phyloP scores from a whole-genome alignment of 1,140 invertebrate species.

The Drosophila bipectinata region DNA sequence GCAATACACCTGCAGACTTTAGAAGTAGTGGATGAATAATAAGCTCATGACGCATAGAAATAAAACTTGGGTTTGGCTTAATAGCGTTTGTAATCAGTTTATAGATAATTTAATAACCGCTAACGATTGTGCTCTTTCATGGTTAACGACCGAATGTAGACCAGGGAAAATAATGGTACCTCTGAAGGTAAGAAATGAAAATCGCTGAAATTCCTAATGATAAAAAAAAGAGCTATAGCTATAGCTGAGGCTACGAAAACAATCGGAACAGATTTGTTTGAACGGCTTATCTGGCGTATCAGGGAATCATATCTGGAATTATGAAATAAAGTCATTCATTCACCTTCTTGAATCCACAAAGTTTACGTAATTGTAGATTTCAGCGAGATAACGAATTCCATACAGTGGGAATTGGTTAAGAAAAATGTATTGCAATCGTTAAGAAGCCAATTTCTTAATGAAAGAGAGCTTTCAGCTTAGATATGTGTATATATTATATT shows the following conservation, averaged over 20 bases:
- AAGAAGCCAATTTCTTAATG: no score
- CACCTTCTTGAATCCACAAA: slow-evolving; percentile 17
- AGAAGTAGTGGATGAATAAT: slow-evolving; percentile 17
- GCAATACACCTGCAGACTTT: neutral
- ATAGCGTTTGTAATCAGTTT: slow-evolving; percentile 64
- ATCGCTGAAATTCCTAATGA: neutral
- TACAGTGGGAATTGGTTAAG: neutral
- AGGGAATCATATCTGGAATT: slow-evolving; percentile 36
- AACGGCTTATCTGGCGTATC: slow-evolving; percentile 31
- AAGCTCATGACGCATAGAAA: slow-evolving; percentile 26
- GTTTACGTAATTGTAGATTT: slow-evolving; percentile 35
- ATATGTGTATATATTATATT: neutral
- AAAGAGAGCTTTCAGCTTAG: neutral
- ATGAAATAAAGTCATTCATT: slow-evolving; percentile 40
- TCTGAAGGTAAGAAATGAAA: slow-evolving; percentile 1
- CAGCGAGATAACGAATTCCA: slow-evolving; percentile 9
- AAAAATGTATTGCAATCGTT: neutral
- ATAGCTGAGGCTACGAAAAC: neutral
- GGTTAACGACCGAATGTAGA: neutral
- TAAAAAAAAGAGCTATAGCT: neutral
- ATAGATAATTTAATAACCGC: slow-evolving; percentile 72
- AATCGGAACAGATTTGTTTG: slow-evolving; percentile 31
- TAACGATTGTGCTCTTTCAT: slow-evolving; percentile 31
- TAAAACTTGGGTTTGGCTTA: slow-evolving; percentile 49
- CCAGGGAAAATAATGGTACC: neutral